Conservation (phyloP, 2,113 vertebrate genomes). For the Pseudolaguvia tuberculata region DNA sequence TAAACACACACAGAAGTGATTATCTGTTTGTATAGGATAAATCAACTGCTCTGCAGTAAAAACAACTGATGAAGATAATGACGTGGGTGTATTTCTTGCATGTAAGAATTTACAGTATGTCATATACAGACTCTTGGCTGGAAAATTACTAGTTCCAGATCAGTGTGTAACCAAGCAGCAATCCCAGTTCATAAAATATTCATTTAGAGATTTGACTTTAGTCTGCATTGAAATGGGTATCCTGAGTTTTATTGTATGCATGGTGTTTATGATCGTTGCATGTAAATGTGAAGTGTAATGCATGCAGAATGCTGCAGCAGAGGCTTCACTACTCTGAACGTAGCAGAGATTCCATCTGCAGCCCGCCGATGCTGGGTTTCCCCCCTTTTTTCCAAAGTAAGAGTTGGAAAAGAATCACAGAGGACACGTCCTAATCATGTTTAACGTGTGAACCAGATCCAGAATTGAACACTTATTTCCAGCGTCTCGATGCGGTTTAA, state of each 20-base stretch:
- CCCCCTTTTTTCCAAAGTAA: constrained; percentile 1
- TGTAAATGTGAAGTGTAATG: not conserved
- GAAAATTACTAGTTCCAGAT: not conserved
- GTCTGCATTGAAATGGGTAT: too few relatives aligned
- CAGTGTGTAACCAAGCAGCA: constrained; percentile 1
- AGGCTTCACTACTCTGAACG: constrained; percentile 3
- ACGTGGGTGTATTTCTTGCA: not conserved
- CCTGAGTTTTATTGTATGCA: not conserved
- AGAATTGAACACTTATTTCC: not conserved
- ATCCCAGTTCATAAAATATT: too few relatives aligned
- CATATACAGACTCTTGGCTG: not conserved
- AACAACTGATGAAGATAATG: too few relatives aligned
- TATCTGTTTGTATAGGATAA: not conserved
- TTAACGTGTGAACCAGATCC: too few relatives aligned
- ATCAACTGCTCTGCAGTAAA: not conserved
- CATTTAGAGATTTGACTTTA: not conserved
- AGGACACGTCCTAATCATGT: not conserved
- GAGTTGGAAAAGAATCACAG: not conserved
- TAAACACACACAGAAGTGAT: not conserved
- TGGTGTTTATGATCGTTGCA: not conserved
- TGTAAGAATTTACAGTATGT: not conserved
- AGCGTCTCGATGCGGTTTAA: not conserved
- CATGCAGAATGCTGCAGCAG: constrained; percentile 13
- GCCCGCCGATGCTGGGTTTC: constrained; percentile 5
- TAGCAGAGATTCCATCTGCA: constrained; percentile 21